These are phyloP conservation scores for Palythoa grandiflora DNA, from an alignment of 92 coral and sea anemone species.

Conservation along the genomic window DNA sequence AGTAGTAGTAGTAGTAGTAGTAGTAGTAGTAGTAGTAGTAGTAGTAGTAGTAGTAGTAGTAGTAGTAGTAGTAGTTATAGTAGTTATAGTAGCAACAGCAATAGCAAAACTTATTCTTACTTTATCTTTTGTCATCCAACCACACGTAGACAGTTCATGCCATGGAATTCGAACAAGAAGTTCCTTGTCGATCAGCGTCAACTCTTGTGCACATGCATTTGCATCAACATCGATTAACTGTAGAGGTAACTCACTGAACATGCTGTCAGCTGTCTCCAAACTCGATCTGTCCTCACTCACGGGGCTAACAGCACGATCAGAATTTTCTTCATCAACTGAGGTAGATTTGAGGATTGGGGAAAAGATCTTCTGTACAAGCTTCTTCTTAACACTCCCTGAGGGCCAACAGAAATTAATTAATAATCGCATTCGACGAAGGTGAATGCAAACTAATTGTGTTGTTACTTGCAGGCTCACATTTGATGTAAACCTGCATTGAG, in stretches of 20 bases:
- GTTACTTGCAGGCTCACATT: too few relatives aligned
- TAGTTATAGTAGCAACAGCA: background rate
- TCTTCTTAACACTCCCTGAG: conserved; percentile 92
- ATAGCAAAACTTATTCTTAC: conserved; percentile 41
- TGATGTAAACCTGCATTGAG: too few relatives aligned
- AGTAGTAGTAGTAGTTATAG: background rate
- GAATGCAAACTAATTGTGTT: too few relatives aligned
- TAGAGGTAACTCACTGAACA: conserved; percentile 74
- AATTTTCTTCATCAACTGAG: conserved; percentile 77
- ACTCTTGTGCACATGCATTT: conserved; percentile 84
- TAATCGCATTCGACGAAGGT: too few relatives aligned
- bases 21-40: too few relatives aligned
- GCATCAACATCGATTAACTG: conserved; percentile 93
- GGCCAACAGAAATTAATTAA: background rate
- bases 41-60: too few relatives aligned
- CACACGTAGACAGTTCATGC: conserved; percentile 96
- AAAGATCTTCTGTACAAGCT: conserved; percentile 88
- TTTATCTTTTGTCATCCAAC: conserved; percentile 99
- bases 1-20: too few relatives aligned
- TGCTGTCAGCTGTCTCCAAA: conserved; percentile 63
- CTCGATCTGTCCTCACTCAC: conserved; percentile 75
- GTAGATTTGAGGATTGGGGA: conserved; percentile 94
- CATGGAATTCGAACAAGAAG: conserved; percentile 92
- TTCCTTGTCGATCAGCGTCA: conserved; percentile 96
- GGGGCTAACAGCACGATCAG: conserved; percentile 78